Base-by-base conservation (phyloP, 2,888 invertebrate genomes). In the Myopa testacea region DNA sequence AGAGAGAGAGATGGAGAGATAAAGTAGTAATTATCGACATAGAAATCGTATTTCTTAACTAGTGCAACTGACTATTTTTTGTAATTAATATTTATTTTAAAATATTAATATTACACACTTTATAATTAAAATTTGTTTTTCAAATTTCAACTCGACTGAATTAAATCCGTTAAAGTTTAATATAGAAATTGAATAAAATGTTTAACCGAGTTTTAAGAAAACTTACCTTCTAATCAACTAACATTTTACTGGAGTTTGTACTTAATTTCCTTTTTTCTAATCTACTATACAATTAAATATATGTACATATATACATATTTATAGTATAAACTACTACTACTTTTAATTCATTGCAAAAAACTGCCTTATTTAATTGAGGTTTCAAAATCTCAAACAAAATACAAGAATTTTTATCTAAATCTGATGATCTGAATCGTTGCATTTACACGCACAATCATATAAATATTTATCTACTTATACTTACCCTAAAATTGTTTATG, bases 401-500 rank as follows among this genome's bases (percentile, higher is more conserved):
- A 52, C 52, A 37, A 55, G 67, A 55, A 75, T 34, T 65, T 37
- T 71, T 37, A 55, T 40, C 34, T 75, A n/a, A 67, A 50, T 55
- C 67, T 55, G 67, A 68, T 38, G 38, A 40, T 40, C 8, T n/a
- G 7, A 68, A 55, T 60, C 69, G 34, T 34, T 68, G 69, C 68
- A 75, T 69, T 75, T 75, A 69, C 38, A 38, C 75, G 75, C 75
- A 75, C 75, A 75, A 75, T 69, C 68, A 75, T 69, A 37, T 50
- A n/a, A 60, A 63, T 74, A 52, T 74, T 45, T 73, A 62, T 45
- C 45, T 73, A 73, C 62, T 73, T 58, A 58, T 12, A 63, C 37
- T 50, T 16, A 34, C 26, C 52, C 14, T 63, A 62, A 26, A 26
- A 26, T 26, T 26, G 63, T 73, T 73, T 73, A 62, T 63, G 45